Evolutionary conservation across 2,888 invertebrate species (phyloP).

Genomic region (Aphodius sticticus): DNA sequence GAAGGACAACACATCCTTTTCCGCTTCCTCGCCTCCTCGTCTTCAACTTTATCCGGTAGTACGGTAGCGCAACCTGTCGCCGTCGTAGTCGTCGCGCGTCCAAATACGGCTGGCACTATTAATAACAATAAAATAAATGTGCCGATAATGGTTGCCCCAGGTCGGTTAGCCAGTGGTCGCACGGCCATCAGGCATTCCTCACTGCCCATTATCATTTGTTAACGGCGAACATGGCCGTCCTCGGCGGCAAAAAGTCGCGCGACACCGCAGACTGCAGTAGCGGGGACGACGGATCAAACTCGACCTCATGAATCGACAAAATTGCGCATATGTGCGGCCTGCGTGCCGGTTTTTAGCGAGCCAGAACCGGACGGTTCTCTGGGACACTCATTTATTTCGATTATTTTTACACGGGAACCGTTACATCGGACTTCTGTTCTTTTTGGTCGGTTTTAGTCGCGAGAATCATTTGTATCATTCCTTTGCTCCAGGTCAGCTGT

Average conservation of each 20-base stretch:
- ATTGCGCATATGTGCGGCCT: constrained; percentile 40
- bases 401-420: constrained; percentile 18
- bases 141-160: constrained; percentile 60
- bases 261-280: constrained; percentile 25
- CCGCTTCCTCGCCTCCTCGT: neutral
- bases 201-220: constrained; percentile 61
- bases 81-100: neutral
- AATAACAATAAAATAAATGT: constrained; percentile 63
- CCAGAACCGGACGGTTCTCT: constrained; percentile 5
- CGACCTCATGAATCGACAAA: constrained; percentile 47
- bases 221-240: constrained; percentile 45
- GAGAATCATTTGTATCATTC: too few relatives aligned
- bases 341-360: constrained; percentile 35
- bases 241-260: constrained; percentile 34
- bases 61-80: neutral
- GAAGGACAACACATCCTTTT: neutral
- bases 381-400: constrained; percentile 19
- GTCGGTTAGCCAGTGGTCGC: constrained; percentile 51
- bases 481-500: too few relatives aligned
- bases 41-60: neutral
- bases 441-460: too few relatives aligned
- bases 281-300: constrained; percentile 4
- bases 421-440: neutral
- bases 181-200: constrained; percentile 57
- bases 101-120: constrained; percentile 52